These are phyloP conservation scores for Biston stratarius DNA, from an alignment of 2,888 invertebrate genomes.

Conservation along the genomic window DNA sequence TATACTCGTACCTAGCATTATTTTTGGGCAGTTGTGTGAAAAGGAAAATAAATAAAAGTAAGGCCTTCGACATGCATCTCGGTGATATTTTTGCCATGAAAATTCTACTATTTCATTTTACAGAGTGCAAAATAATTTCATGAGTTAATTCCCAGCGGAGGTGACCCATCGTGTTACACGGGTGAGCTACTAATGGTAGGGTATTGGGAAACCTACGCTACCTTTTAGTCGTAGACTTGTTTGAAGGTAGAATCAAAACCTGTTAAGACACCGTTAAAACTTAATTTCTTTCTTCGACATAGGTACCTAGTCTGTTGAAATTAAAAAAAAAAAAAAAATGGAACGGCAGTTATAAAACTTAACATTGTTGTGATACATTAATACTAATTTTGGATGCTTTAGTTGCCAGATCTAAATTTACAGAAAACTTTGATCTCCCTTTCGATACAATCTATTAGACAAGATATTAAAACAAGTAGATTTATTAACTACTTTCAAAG, in stretches of 20 bases:
- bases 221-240: neutral
- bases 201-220: constrained; percentile 8
- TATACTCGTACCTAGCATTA: neutral
- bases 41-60: neutral
- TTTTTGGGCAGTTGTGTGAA: neutral
- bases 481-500: no score
- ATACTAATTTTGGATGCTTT: no score
- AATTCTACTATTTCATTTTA: constrained; percentile 28
- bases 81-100: constrained; percentile 17
- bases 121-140: constrained; percentile 32
- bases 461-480: no score
- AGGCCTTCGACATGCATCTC: neutral
- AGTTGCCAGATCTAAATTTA: no score
- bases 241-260: neutral
- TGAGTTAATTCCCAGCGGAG: constrained; percentile 23
- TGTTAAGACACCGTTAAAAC: no score
- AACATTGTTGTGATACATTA: no score
- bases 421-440: no score
- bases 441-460: no score
- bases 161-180: constrained; percentile 19
- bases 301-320: no score
- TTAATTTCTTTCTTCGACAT: no score
- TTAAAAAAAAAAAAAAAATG: no score
- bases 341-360: no score
- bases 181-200: constrained; percentile 18